Evolutionary conservation across 2,113 vertebrate species (phyloP).

Genomic region (Corydoras sp.): DNA sequence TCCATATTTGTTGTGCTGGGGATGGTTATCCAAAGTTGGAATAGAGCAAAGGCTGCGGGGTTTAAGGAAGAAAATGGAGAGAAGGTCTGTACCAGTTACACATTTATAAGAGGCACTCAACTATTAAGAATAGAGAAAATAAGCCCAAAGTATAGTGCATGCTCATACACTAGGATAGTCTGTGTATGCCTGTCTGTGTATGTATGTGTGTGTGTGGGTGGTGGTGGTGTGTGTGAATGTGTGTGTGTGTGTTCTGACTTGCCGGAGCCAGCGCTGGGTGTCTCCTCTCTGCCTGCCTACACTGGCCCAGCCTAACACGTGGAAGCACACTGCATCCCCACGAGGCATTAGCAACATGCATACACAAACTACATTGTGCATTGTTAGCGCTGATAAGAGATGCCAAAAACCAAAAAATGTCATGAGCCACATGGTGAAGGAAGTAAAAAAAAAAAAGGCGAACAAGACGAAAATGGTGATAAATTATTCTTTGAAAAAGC

Average conservation of each 20-base stretch:
- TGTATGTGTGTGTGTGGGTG: neutral
- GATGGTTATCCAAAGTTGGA: constrained; percentile 37
- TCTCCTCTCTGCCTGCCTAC: constrained; percentile 34
- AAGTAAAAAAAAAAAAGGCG: neutral
- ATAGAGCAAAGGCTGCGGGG: constrained; percentile 4
- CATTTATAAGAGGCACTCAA: constrained; percentile 4
- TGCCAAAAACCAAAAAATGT: neutral
- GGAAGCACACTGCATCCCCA: constrained; percentile 30
- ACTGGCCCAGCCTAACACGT: constrained; percentile 26
- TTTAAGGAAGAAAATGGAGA: neutral
- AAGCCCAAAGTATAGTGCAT: constrained; percentile 23
- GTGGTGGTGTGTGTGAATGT: neutral
- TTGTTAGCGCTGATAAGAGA: constrained; percentile 10
- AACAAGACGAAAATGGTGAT: neutral
- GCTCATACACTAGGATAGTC: constrained; percentile 10
- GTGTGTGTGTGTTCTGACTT: constrained; percentile 33
- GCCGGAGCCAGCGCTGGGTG: constrained; percentile 31
- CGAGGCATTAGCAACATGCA: constrained; percentile 14
- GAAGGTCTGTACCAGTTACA: neutral
- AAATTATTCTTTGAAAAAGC: neutral
- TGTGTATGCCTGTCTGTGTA: neutral
- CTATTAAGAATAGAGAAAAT: neutral
- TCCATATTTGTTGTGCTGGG: constrained; percentile 38
- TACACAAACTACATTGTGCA: constrained; percentile 8
- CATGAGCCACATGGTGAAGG: neutral